Evolutionary conservation across 2,797 vertebrate species (phyloP), one percentile per base, ranked within the genome.

Genomic region (Muscicapa comitata): DNA sequence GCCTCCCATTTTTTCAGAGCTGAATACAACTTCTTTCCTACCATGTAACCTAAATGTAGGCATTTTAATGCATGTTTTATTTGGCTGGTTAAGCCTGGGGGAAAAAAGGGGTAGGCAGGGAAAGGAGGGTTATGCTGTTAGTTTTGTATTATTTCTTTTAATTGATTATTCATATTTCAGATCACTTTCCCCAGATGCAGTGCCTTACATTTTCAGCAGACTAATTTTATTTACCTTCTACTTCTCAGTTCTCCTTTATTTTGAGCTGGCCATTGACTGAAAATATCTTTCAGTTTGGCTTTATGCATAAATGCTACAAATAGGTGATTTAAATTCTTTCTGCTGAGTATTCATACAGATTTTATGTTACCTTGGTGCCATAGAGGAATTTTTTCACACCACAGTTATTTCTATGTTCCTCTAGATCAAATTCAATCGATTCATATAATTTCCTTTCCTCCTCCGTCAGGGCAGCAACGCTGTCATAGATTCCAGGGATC

Each of bases 401-500:
- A 24, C 97, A 97, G 40, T 97, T 98, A 10, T 48, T 96, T 93
- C 91, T 98, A 68, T 98, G 98, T 93, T 98, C 94, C 8, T 98
- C 98, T 11, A 99, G 47, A 88, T 99, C 98, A 96, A 99, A 99
- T 55, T 99, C 95, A 42, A 98, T 98, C 8, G 97, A 96, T 79
- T 98, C 96, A 59, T 99, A 99, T 91, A 97, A 95, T 48, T 93
- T 97, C 96, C 90, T 98, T 84, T 99, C 99, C 53, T 99, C 98
- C 16, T 99, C 98, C 0, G 97, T 98, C 59, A 99, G 87, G 7
- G 97, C 96, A 17, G 98, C 97, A 12, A 99, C 97, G 0, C 97
- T 98, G 19, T 99, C 98, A 0, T 98, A 98, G 94, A 99, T 98
- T 59, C 99, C 99, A 25, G 99, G 99, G 86, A 99, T 97, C 87